These are phyloP conservation scores for Hippasteria phrygiana DNA, from an alignment of 53 echinoderm and acorn worm genomes.

Conservation along the genomic window DNA sequence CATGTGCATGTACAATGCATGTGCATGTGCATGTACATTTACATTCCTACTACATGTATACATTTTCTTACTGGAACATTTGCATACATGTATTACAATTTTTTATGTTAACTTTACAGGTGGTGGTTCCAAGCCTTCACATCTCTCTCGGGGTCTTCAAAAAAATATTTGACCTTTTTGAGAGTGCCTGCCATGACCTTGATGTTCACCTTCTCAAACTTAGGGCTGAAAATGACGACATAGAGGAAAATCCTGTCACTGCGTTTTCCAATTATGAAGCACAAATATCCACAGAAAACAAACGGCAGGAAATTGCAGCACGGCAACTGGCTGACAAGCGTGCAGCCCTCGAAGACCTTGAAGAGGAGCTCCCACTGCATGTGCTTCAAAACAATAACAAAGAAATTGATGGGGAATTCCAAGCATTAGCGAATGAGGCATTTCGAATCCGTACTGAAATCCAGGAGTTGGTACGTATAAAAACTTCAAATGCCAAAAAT, in stretches of 20 bases:
- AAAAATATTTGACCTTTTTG: conserved; percentile 47
- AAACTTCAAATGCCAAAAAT: background rate
- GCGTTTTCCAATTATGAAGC: conserved; percentile 3
- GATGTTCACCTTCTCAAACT: conserved; percentile 19
- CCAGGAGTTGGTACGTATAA: background rate
- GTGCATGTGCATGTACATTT: too few species aligned
- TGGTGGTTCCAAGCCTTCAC: conserved; percentile 29
- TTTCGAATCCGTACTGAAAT: background rate
- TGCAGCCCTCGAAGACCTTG: background rate
- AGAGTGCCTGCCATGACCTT: conserved; percentile 20
- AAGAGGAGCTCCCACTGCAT: conserved; percentile 41
- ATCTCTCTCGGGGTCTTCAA: conserved; percentile 52
- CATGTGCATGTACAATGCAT: too few species aligned
- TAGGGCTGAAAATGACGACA: conserved; percentile 4
- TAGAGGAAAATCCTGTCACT: background rate
- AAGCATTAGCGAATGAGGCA: background rate
- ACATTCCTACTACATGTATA: too few species aligned
- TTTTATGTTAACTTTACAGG: background rate
- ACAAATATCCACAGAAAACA: background rate
- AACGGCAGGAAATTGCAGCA: background rate
- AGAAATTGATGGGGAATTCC: conserved; percentile 3
- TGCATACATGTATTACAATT: background rate
- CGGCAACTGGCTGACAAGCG: conserved; percentile 30
- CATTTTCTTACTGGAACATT: too few species aligned
- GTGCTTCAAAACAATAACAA: background rate